These are phyloP conservation scores for Scaptomyza polygonia DNA, from an alignment of 2,888 invertebrate genomes.

Conservation along the genomic window DNA sequence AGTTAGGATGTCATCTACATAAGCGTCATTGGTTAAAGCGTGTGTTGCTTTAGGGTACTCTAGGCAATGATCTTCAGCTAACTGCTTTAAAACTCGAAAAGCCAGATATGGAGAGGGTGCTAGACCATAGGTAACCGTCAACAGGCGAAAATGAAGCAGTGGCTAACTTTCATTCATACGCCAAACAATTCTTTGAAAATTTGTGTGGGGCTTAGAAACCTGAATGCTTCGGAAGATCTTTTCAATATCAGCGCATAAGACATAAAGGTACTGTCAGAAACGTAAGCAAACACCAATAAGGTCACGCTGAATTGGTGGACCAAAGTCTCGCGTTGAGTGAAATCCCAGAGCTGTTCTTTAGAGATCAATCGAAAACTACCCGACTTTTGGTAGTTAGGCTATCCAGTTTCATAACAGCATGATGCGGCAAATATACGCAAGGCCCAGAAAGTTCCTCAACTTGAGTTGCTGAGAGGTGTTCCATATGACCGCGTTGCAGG, in stretches of 20 bases:
- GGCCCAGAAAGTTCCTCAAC: background rate
- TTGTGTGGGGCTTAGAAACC: background rate
- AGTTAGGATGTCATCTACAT: background rate
- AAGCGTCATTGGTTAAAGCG: background rate
- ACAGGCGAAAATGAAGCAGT: background rate
- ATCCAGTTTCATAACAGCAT: too few relatives aligned
- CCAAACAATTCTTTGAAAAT: conserved; percentile 1
- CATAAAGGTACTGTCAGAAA: background rate
- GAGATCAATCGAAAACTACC: too few relatives aligned
- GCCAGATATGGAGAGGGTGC: background rate
- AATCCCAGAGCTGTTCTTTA: too few relatives aligned
- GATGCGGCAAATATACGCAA: too few relatives aligned
- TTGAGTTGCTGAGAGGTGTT: background rate
- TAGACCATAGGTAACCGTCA: background rate
- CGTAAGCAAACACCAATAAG: too few relatives aligned
- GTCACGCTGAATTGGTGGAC: too few relatives aligned
- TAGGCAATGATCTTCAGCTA: background rate
- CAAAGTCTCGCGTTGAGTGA: too few relatives aligned
- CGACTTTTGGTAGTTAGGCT: too few relatives aligned
- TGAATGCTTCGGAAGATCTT: background rate
- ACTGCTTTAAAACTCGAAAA: background rate
- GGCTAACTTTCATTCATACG: background rate
- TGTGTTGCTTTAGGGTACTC: background rate
- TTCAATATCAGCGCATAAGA: background rate
- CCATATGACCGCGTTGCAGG: background rate